Conservation (phyloP, 2,113 vertebrate species). For the Smithornis capensis region DNA sequence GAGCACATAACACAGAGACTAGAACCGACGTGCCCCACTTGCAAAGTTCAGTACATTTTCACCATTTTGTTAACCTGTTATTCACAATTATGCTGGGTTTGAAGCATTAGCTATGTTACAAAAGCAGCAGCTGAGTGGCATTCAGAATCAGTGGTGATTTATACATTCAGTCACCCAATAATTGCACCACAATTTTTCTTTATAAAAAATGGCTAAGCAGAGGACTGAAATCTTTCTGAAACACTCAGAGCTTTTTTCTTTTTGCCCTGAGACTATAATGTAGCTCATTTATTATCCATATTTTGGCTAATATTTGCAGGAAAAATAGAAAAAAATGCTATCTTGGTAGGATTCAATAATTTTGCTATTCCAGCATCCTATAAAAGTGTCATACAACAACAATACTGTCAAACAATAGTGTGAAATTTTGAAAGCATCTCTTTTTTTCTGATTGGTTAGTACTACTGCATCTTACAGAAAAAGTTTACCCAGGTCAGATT, state of each 20-base stretch:
- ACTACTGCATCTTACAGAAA: not conserved
- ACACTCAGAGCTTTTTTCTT: not conserved
- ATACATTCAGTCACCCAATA: not conserved
- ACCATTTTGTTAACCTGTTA: not conserved
- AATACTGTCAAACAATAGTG: not conserved
- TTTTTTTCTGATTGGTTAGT: not conserved
- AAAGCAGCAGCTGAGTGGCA: not conserved
- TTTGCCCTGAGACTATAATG: not conserved
- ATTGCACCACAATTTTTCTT: not conserved
- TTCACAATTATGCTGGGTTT: not conserved
- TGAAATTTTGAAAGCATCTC: not conserved
- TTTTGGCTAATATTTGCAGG: not conserved
- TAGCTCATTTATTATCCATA: not conserved
- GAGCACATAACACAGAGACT: not conserved
- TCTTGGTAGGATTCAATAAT: not conserved
- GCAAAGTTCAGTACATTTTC: not conserved
- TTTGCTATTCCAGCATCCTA: not conserved
- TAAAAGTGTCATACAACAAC: not conserved
- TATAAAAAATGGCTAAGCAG: not conserved
- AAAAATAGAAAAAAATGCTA: not conserved
- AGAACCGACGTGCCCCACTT: not conserved
- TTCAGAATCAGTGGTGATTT: not conserved
- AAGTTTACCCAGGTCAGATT: conserved; percentile 27
- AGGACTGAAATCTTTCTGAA: not conserved
- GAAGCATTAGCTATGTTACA: not conserved